A percentile compares a stretch with the other conserved stretches of the same genome.
Conservation (phyloP, 2,113 vertebrate genomes). For the Eublepharis macularius region DNA sequence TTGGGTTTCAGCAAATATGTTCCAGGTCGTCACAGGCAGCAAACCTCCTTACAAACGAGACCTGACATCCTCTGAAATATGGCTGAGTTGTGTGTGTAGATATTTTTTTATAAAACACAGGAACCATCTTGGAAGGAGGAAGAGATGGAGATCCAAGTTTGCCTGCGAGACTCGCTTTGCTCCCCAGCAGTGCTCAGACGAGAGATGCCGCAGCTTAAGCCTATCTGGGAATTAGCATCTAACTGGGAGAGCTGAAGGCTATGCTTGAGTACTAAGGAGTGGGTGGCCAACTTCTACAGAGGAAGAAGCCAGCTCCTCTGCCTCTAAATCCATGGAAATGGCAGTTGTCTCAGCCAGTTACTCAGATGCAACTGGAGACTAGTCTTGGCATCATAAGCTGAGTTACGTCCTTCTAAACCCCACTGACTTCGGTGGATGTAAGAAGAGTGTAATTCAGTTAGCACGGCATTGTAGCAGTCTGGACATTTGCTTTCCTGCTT, state of each 20-base stretch:
- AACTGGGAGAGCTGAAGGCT: not conserved
- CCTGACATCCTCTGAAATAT: not conserved
- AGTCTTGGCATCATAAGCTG: no score
- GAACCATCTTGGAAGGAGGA: not conserved
- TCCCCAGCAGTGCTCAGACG: not conserved
- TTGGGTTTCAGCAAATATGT: constrained; percentile 1
- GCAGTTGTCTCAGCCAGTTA: not conserved
- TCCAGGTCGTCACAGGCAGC: not conserved
- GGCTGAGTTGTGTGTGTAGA: not conserved
- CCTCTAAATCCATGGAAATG: no score
- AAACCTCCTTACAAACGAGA: not conserved
- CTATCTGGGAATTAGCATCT: not conserved
- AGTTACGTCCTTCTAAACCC: no score
- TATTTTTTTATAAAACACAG: not conserved
- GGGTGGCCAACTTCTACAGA: no score
- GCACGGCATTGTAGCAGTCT: not conserved
- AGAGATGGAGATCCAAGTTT: not conserved
- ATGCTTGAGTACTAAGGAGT: not conserved
- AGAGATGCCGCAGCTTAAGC: not conserved
- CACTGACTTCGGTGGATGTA: no score
- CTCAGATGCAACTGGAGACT: not conserved
- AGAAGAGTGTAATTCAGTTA: no score
- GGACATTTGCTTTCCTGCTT: not conserved
- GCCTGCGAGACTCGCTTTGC: not conserved
- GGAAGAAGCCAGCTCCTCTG: no score